Base-by-base conservation (phyloP, 1,140 invertebrate genomes). In the Apis florea region DNA sequence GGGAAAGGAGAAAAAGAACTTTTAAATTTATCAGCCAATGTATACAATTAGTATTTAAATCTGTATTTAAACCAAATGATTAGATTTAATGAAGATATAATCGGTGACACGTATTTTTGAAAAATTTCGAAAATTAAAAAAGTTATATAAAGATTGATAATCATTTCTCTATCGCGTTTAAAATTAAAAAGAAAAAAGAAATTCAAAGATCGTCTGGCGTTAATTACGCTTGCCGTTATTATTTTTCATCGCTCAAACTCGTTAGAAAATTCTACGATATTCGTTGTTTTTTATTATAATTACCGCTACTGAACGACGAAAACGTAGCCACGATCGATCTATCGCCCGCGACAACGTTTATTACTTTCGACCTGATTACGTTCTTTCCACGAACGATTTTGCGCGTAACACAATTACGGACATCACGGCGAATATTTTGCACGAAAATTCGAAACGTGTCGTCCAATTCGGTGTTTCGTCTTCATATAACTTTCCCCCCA, bases 331-430 rank as follows among this genome's bases (percentile, higher is more conserved):
- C 19, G 47, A 54, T 75, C 56, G 74, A 83, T 75, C 69, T 9
- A 68, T 9, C n/a, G 17, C 21, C 3, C 31, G 21, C 31, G 61
- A 26, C 51, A 13, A n/a, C 31, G 59, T 72, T 74, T 63, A 67
- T 74, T 85, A 79, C 69, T 53, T 59, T 54, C 51, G 59, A 69
- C 49, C 26, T 47, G 76, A 70, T 73, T 77, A 72, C 49, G n/a
- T 8, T 31, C 31, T 64, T 68, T 68, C 12, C 40, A 13, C 13
- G n/a, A 13, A 10, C 47, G 47, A 68, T 15, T 21, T n/a, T 26
- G 3, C 17, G 53, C 17, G 13, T 71, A 71, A 71, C 12, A 13
- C 26, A 15, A 72, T 72, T 72, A 63, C 12, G 17, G 11, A 49
- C 24, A 17, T 49, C 47, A 9, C 13, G 40, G n/a, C 40, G 31